Evolutionary conservation across 2,888 invertebrate genomes (phyloP).

Genomic region (Idaea straminata): DNA sequence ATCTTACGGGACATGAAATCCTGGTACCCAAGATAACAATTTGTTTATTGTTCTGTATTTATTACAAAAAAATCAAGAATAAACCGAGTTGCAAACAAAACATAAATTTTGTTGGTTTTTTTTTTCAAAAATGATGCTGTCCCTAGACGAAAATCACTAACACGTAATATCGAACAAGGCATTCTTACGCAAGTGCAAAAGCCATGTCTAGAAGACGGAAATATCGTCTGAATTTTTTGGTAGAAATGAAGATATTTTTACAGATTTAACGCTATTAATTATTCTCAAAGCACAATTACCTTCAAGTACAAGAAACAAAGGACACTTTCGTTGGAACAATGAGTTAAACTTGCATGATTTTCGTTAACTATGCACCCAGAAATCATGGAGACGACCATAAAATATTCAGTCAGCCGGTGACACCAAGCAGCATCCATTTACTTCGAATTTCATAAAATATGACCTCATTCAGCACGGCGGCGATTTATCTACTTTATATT

Average conservation of each 20-base stretch:
- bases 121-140: not conserved
- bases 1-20: not conserved
- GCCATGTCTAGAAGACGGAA: no score
- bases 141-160: not conserved
- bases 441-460: constrained; percentile 1
- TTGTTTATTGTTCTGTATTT: not conserved
- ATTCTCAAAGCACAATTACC: no score
- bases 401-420: constrained; percentile 42
- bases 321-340: not conserved
- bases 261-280: no score
- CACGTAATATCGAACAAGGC: not conserved
- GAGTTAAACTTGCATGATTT: constrained; percentile 33
- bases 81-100: not conserved
- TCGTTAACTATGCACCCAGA: constrained; percentile 52
- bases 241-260: no score
- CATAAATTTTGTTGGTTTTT: no score
- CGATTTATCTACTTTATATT: not conserved
- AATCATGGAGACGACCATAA: constrained; percentile 46
- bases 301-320: not conserved
- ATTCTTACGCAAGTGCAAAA: not conserved
- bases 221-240: no score
- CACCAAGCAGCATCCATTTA: not conserved
- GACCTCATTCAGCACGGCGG: not conserved
- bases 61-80: constrained; percentile 3
- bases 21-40: not conserved